Base-by-base conservation (phyloP, 1,140 invertebrate genomes). In the Heterodera schachtii region DNA sequence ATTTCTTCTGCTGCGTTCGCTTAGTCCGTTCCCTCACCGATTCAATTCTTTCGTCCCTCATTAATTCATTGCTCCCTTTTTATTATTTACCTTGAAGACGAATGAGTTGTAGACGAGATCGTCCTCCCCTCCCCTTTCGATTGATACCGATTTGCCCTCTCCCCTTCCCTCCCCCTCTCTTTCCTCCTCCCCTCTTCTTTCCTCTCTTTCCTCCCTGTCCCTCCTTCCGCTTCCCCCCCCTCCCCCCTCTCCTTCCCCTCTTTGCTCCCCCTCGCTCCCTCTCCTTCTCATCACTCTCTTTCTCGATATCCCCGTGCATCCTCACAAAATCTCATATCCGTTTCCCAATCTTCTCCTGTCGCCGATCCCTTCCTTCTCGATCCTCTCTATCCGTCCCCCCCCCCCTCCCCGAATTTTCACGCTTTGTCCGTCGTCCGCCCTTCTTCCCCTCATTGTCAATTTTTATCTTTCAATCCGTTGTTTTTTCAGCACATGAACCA, bases 21-120 rank as follows among this genome's bases (percentile, higher is more conserved):
- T 11, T 60, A 3, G 9, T 16, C 57, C 57, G 57, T 60, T 60
- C 57, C 57, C 57, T 60, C 57, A 60, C 57, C 19, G 0, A 60
- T 60, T 60, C 57, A 60, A 60, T 60, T 60, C 49, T 52, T 52
- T 16, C 11, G 11, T 60, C 57, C 57, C 57, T 60, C 57, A 60
- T 60, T 16, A 11, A 60, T 60, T 60, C 57, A 16, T 60, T 60
- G 9, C 8, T 16, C 57, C 57, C 9, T 60, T 60, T 60, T 60
- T 60, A 60, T 16, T 60, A 60, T 60, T 60, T 60, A 60, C 57
- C 57, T 60, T 60, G 57, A 60, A 60, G 57, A 60, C 57, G 57
- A 60, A 60, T 60, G 57, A 16, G 16, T 19, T 16, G 57, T 16
- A 11, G 57, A 60, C 57, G 57, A 60, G 57, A 60, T 16, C 57